Base-by-base conservation (phyloP, 2,888 invertebrate genomes). In the Terebella lapidaria region DNA sequence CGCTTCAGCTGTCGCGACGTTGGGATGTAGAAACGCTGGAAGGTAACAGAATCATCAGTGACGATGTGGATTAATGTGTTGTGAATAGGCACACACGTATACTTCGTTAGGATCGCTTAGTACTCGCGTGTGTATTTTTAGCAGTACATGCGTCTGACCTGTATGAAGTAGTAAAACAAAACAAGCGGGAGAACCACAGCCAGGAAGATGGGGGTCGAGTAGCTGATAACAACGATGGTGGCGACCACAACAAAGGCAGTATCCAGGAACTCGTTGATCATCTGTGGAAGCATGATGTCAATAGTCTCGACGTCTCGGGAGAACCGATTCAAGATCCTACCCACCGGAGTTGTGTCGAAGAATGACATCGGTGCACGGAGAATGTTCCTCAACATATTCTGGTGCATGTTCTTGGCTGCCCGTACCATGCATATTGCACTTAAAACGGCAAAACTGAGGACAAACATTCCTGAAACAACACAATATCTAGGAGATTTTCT, bases 11-110 rank as follows among this genome's bases (percentile, higher is more conserved):
- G 79, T n/a, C 80, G 64, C 2, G 79, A 75, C 20, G 79, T 77
- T 2, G 78, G 77, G 27, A 79, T 75, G 83, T 94, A 79, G 61
- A 78, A 77, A 27, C 76, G 65, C 79, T 79, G 71, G n/a, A 35
- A 3, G n/a, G 42, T 35, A 35, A 15, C n/a, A 35, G n/a, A 15
- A 15, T 35, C 10, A 10, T 35, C 10, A 35, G 10, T 35, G 10
- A 35, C 10, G 42, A 35, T 35, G 10, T n/a, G 10, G 10, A 35
- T 35, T n/a, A 35, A 35, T 35, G 42, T 35, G n/a, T 35, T n/a
- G 10, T n/a, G n/a, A n/a, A n/a, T 35, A 15, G n/a, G 42, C n/a
- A 15, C n/a, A n/a, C 42, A 35, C 42, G n/a, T 35, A n/a, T 35
- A n/a, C n/a, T n/a, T 10, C n/a, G 42, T n/a, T 15, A 35, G 42